Evolutionary conservation across 1,140 invertebrate species (phyloP).

Genomic region (Temnothorax curvispinosus): DNA sequence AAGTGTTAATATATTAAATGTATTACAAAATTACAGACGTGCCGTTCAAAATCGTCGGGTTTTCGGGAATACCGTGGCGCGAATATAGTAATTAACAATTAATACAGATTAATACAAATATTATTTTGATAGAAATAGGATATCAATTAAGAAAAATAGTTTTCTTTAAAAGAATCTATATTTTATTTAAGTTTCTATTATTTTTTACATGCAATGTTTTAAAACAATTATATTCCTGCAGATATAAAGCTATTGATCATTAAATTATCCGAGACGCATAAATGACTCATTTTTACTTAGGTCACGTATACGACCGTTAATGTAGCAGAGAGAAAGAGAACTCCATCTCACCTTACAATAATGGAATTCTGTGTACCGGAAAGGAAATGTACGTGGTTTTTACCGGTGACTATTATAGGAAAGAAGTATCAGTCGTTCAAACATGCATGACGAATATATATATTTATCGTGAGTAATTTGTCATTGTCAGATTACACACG

Average conservation of each 20-base stretch:
- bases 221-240: not conserved
- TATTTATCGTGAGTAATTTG: not conserved
- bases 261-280: not conserved
- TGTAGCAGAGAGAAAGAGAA: not conserved
- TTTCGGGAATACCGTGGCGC: no score
- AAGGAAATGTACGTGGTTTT: conserved; percentile 13
- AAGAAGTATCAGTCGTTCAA: conserved; percentile 10
- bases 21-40: no score
- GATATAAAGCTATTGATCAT: not conserved
- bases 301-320: not conserved
- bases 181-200: not conserved
- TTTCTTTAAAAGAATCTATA: not conserved
- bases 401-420: not conserved
- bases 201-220: not conserved
- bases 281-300: not conserved
- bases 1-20: no score
- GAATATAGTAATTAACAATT: not conserved
- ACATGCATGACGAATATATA: conserved; percentile 8
- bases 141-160: not conserved
- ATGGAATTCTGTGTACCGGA: conserved; percentile 6
- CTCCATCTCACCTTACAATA: conserved; percentile 26
- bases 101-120: not conserved
- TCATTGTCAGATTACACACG: conserved; percentile 3
- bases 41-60: no score
- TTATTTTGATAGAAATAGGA: not conserved